Conservation (phyloP, 2,888 invertebrate species). For the Torymus aiolomorphi region DNA sequence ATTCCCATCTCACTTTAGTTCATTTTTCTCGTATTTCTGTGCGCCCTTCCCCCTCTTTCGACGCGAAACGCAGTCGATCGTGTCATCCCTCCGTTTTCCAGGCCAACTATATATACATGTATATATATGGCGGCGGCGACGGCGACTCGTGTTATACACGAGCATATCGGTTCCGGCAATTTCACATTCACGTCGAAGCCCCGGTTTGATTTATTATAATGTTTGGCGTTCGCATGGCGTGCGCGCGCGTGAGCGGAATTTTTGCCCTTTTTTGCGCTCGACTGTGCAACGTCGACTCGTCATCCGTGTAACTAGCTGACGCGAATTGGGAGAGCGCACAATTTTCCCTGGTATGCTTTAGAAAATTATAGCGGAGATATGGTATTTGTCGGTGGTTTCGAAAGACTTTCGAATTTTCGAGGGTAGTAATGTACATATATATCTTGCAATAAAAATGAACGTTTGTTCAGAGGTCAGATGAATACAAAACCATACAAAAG, state of each 20-base stretch:
- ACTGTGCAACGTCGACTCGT: neutral
- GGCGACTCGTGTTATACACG: constrained; percentile 67
- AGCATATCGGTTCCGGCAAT: constrained; percentile 74
- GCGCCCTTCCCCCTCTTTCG: constrained; percentile 50
- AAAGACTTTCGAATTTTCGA: no score
- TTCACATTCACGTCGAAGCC: constrained; percentile 71
- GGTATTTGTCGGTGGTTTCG: no score
- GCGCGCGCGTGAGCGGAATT: constrained; percentile 37
- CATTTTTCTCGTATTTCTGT: constrained; percentile 55
- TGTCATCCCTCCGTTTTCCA: constrained; percentile 61
- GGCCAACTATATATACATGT: constrained; percentile 56
- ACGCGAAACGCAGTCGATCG: constrained; percentile 56
- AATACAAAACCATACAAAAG: no score
- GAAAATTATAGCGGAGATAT: no score
- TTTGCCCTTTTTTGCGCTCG: constrained; percentile 45
- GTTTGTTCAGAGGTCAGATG: no score
- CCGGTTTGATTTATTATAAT: constrained; percentile 70
- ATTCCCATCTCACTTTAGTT: neutral
- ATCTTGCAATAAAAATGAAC: no score
- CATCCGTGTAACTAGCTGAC: constrained; percentile 14
- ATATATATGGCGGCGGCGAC: no score
- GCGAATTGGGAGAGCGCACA: constrained; percentile 18
- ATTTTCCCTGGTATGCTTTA: constrained; percentile 1
- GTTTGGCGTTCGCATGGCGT: constrained; percentile 64
- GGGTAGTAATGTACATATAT: no score